Conservation (phyloP, 2,888 invertebrate species). For the Standfussiana lucernea region DNA sequence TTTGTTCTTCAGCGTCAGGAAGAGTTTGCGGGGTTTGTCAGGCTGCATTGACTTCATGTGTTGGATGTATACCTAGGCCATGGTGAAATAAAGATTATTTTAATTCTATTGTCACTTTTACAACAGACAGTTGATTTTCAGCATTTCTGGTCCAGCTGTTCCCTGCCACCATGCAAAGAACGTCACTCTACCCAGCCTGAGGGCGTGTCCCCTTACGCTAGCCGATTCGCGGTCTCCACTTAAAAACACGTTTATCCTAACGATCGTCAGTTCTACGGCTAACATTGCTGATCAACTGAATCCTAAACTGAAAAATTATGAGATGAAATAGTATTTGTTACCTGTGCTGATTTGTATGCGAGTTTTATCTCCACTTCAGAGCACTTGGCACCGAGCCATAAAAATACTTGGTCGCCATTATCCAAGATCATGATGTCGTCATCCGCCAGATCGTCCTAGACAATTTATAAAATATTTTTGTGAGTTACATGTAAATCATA, state of each 20-base stretch:
- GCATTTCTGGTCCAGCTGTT: not conserved
- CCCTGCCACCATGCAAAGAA: not conserved
- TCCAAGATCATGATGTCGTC: slow-evolving; percentile 99
- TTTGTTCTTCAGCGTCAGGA: slow-evolving; percentile 98
- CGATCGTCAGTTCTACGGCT: not conserved
- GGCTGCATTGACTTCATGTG: slow-evolving; percentile 99
- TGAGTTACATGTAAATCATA: not conserved
- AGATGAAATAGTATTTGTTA: slow-evolving; percentile 77
- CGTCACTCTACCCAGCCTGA: not conserved
- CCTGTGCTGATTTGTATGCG: slow-evolving; percentile 99
- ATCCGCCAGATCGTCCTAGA: slow-evolving; percentile 98
- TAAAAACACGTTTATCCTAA: not conserved
- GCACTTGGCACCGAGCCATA: slow-evolving; percentile 99
- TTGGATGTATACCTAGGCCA: slow-evolving; percentile 97
- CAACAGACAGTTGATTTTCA: not conserved
- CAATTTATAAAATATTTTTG: not conserved
- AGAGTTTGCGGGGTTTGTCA: slow-evolving; percentile 96
- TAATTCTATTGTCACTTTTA: not conserved
- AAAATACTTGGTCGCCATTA: slow-evolving; percentile 99
- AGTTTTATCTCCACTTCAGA: slow-evolving; percentile 99
- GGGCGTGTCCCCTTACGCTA: not conserved
- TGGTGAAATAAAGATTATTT: not conserved
- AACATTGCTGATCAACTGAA: not conserved
- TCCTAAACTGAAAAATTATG: no score
- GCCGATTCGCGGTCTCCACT: not conserved